Conservation (phyloP, 2,113 vertebrate species). For the Arothron firmamentum region DNA sequence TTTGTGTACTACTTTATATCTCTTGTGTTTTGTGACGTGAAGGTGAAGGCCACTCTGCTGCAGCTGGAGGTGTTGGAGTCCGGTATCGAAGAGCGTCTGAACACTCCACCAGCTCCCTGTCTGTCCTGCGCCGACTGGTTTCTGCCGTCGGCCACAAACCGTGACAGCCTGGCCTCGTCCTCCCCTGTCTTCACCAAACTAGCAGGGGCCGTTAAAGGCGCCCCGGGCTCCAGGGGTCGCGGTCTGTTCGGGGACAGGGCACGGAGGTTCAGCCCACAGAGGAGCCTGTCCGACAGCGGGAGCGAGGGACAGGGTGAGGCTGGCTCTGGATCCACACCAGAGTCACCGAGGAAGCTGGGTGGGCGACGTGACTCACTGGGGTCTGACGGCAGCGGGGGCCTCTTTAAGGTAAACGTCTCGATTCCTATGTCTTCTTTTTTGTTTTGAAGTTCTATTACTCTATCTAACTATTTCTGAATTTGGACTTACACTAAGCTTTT, state of each 20-base stretch:
- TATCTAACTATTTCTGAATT: too few species aligned
- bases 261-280: slow-evolving; percentile 74
- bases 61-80: slow-evolving; percentile 82
- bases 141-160: slow-evolving; percentile 63
- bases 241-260: slow-evolving; percentile 77
- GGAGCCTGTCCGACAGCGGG: slow-evolving; percentile 68
- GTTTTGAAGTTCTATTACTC: neutral
- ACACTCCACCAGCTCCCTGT: slow-evolving; percentile 74
- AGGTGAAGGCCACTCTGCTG: slow-evolving; percentile 85
- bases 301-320: slow-evolving; percentile 69
- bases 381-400: slow-evolving; percentile 66
- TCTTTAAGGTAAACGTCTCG: slow-evolving; percentile 64
- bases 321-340: slow-evolving; percentile 43
- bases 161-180: slow-evolving; percentile 66
- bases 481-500: too few species aligned
- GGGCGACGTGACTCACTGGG: slow-evolving; percentile 63
- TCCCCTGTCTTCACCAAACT: slow-evolving; percentile 81
- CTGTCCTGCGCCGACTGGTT: slow-evolving; percentile 91
- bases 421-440: neutral
- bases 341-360: slow-evolving; percentile 63
- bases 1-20: neutral
- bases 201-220: slow-evolving; percentile 69
- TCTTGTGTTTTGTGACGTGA: neutral
- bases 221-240: slow-evolving; percentile 57
- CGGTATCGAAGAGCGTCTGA: slow-evolving; percentile 80